Percentiles rank a stretch among this genome's conserved stretches.
Evolutionary conservation across 2,888 invertebrate genomes (phyloP).

Genomic region (Pyrochroa serraticornis): DNA sequence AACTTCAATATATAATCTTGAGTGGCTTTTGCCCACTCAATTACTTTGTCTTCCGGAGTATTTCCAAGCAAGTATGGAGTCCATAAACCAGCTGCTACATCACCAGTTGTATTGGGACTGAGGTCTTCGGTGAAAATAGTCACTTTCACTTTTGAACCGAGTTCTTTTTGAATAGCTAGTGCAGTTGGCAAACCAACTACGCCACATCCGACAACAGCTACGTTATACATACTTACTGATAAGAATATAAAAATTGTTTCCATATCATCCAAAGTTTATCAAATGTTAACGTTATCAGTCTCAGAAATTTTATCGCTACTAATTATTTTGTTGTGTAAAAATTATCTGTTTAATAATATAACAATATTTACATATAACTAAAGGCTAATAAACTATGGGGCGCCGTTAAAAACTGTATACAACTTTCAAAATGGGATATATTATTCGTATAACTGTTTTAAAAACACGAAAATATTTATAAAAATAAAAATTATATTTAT

Average conservation of each 20-base stretch:
- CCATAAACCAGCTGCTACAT: conserved; percentile 81
- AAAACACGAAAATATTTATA: too few relatives aligned
- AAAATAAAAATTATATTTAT: too few relatives aligned
- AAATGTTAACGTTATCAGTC: too few relatives aligned
- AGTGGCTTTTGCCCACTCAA: conserved; percentile 69
- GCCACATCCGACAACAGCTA: conserved; percentile 76
- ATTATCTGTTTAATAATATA: too few relatives aligned
- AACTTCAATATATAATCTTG: conserved; percentile 64
- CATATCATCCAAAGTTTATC: too few relatives aligned
- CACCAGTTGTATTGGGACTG: conserved; percentile 76
- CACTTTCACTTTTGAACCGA: conserved; percentile 61
- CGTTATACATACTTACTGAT: conserved; percentile 31
- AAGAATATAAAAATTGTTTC: not conserved
- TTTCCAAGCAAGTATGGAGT: conserved; percentile 68
- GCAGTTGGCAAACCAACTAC: conserved; percentile 75
- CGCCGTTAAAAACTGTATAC: too few relatives aligned
- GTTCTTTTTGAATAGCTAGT: conserved; percentile 67
- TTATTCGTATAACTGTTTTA: too few relatives aligned
- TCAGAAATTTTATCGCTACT: too few relatives aligned
- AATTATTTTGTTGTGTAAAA: too few relatives aligned
- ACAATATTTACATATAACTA: too few relatives aligned
- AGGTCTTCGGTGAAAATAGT: conserved; percentile 71
- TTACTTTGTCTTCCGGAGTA: conserved; percentile 62
- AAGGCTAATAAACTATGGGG: not conserved
- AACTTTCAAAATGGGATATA: too few relatives aligned